Percentiles rank a stretch among this genome's conserved stretches.
Conservation (phyloP, 2,797 vertebrate species). For the Acipenser oxyrinchus region DNA sequence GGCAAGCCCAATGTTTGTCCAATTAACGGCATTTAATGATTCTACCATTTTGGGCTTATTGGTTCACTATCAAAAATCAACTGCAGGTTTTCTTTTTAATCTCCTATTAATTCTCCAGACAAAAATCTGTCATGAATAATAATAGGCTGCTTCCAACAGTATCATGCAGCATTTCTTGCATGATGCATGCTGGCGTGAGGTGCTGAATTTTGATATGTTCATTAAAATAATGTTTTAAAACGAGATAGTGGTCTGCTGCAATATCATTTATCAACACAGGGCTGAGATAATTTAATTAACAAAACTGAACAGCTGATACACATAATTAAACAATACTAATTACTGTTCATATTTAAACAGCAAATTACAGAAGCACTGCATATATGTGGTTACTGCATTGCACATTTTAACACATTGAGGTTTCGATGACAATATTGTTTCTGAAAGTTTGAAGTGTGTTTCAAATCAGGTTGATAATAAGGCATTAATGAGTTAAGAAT, state of each 20-base stretch:
- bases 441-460: slow-evolving; percentile 1
- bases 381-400: slow-evolving; percentile 15
- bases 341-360: slow-evolving; percentile 42
- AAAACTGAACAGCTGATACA: slow-evolving; percentile 43
- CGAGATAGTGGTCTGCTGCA: slow-evolving; percentile 20
- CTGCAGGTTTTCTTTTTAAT: not conserved
- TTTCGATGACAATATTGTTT: slow-evolving; percentile 24
- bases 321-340: slow-evolving; percentile 56
- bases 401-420: too few relatives aligned
- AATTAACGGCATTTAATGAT: too few relatives aligned
- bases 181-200: not conserved
- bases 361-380: slow-evolving; percentile 42
- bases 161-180: not conserved
- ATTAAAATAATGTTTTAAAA: slow-evolving; percentile 31
- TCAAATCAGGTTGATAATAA: too few relatives aligned
- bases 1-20: too few relatives aligned
- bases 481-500: too few relatives aligned
- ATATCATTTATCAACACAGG: slow-evolving; percentile 17
- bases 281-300: slow-evolving; percentile 27
- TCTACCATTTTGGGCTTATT: too few relatives aligned
- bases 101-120: not conserved
- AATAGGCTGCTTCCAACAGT: not conserved
- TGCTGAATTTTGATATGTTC: slow-evolving; percentile 8
- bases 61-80: too few relatives aligned
- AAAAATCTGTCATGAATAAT: not conserved